Conservation (phyloP, 2,888 invertebrate species). For the Drosophila nr. perissopoda region DNA sequence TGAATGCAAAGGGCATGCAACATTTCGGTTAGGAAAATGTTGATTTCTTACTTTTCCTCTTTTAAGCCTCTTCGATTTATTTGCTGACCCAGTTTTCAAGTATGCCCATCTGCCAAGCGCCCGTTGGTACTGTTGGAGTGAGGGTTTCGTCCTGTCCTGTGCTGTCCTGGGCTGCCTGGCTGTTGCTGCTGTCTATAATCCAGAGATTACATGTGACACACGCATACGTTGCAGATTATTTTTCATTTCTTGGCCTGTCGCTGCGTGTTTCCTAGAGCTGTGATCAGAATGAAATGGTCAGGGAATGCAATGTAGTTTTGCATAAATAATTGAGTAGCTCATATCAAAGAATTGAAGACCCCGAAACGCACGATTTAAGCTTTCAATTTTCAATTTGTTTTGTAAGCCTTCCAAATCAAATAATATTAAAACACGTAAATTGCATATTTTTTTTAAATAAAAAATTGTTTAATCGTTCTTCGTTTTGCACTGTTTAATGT, state of each 20-base stretch:
- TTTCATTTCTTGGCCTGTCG: conserved; percentile 77
- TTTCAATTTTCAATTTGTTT: conserved; percentile 23
- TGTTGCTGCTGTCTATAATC: conserved; percentile 71
- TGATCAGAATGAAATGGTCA: background rate
- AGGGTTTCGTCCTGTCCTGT: background rate
- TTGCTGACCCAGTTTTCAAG: conserved; percentile 73
- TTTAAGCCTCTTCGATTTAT: conserved; percentile 75
- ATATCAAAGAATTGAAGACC: conserved; percentile 19
- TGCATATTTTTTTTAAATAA: conserved; percentile 48
- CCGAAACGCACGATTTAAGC: conserved; percentile 32
- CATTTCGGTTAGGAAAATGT: conserved; percentile 32
- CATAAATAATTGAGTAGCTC: conserved; percentile 70
- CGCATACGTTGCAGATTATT: conserved; percentile 80
- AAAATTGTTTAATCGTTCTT: conserved; percentile 70
- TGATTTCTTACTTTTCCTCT: conserved; percentile 25
- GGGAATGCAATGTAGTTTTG: conserved; percentile 60
- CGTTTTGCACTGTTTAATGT: conserved; percentile 48
- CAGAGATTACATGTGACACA: conserved; percentile 77
- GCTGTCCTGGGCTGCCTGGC: conserved; percentile 18
- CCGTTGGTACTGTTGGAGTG: background rate
- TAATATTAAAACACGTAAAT: conserved; percentile 33
- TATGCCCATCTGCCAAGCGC: conserved; percentile 35
- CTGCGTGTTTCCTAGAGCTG: conserved; percentile 42
- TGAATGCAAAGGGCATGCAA: conserved; percentile 40
- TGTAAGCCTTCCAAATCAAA: conserved; percentile 13